Conservation (phyloP, 92 coral and sea anemone species). For the Muricea muricata region DNA sequence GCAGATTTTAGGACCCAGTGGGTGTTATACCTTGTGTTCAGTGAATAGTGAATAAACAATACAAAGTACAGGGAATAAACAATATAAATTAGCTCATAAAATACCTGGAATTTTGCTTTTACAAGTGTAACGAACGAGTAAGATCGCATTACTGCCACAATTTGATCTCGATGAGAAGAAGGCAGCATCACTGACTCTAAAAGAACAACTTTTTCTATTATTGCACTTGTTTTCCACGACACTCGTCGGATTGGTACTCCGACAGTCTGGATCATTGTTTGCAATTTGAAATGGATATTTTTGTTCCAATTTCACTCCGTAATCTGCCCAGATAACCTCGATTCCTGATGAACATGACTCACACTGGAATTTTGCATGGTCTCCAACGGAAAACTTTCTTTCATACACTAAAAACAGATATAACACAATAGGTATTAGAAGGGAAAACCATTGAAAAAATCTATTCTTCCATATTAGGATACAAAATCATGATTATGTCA, state of each 20-base stretch:
- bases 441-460: background rate
- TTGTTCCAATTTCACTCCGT: background rate
- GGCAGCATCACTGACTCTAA: background rate
- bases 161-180: background rate
- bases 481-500: too few relatives aligned
- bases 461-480: too few relatives aligned
- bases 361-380: background rate
- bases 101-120: too few relatives aligned
- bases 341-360: background rate
- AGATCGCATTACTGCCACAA: background rate
- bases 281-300: background rate
- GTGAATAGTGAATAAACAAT: too few relatives aligned
- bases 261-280: background rate
- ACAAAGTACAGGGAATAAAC: too few relatives aligned
- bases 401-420: background rate
- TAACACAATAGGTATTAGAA: background rate
- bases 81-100: too few relatives aligned
- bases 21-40: too few relatives aligned
- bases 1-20: too few relatives aligned
- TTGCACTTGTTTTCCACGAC: background rate
- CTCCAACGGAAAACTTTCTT: background rate
- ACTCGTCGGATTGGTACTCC: background rate
- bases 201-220: background rate
- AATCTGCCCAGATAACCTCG: background rate
- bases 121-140: conserved; percentile 7